These are phyloP conservation scores for Sciaenops ocellatus DNA, from an alignment of 2,797 vertebrate genomes.

Conservation along the genomic window DNA sequence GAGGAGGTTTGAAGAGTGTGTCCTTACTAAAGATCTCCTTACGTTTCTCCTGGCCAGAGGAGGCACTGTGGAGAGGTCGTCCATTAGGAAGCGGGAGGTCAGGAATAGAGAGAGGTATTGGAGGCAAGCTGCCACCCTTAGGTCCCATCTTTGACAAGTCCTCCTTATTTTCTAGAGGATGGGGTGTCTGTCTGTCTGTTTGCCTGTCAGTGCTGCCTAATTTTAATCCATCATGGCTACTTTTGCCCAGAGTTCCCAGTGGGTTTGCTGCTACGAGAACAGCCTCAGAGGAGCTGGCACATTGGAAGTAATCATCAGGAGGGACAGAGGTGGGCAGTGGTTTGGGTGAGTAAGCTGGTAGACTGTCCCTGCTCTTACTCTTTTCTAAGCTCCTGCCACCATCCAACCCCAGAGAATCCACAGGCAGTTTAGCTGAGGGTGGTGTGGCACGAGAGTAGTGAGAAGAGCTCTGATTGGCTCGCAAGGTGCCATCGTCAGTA, in stretches of 20 bases:
- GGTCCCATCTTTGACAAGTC: constrained; percentile 87
- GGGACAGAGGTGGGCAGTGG: constrained; percentile 68
- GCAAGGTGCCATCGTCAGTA: constrained; percentile 93
- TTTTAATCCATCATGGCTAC: constrained; percentile 90
- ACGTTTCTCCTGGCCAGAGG: constrained; percentile 93
- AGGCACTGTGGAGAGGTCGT: constrained; percentile 88
- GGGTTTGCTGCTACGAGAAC: constrained; percentile 90
- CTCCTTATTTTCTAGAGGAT: constrained; percentile 90
- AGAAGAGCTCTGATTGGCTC: constrained; percentile 86
- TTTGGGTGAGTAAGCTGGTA: constrained; percentile 91
- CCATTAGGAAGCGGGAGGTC: constrained; percentile 90
- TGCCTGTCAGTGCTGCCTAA: constrained; percentile 85
- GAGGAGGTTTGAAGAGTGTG: constrained; percentile 95
- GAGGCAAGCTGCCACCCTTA: constrained; percentile 83
- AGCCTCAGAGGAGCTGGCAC: constrained; percentile 91
- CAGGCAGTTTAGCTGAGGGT: constrained; percentile 86
- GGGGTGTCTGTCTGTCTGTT: constrained; percentile 88
- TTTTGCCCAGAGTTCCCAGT: constrained; percentile 91
- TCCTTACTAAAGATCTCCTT: constrained; percentile 98
- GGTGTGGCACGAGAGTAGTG: constrained; percentile 90
- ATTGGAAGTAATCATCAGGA: constrained; percentile 95
- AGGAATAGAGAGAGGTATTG: constrained; percentile 83
- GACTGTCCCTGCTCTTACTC: constrained; percentile 89
- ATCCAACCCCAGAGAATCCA: constrained; percentile 87
- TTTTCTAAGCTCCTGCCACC: constrained; percentile 89